Base-by-base conservation (phyloP, 2,797 vertebrate genomes). In the Pangasius krempfi region DNA sequence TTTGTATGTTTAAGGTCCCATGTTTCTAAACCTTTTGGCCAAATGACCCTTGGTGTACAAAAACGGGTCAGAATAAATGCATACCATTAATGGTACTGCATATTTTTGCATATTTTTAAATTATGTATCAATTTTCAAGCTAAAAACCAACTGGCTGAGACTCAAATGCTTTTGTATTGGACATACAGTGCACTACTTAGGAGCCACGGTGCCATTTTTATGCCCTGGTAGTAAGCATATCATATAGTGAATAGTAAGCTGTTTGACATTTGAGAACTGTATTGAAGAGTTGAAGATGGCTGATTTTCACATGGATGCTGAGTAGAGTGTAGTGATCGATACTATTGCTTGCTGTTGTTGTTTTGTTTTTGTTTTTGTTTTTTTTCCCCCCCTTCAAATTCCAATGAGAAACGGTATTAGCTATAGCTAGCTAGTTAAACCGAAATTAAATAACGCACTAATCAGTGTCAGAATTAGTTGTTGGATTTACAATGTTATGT, bases 41-140 rank as follows among this genome's bases (percentile, higher is more conserved):
- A 86, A 75, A 75, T 75, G 84, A 86, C 84, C 70, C 84, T 60
- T n/a, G 52, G n/a, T 75, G 14, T 86, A 86, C 6, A 75, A 73
- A 73, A 58, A 44, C 1, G 52, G 84, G 70, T 75, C 54, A 6
- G 84, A 86, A 86, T 86, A 86, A 75, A 86, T 86, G 54, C 70
- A 85, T 85, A 73, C 13, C 52, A 75, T 60, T 86, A 75, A 60
- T 58, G 13, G 70, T 16, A 16, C 52, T 5, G 84, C 52, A 86
- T 86, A 86, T 75, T 47, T 79, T 75, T 60, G 54, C 84, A 86
- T 86, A 85, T 85, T 54, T 84, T 68, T 84, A 84, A 84, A 84
- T 30, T 84, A 50, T n/a, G 27, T 10, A 68, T 68, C 2, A 52
- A 50, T 66, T 84, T 84, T 66, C 10, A 68, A 66, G 62, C 78